Conservation (phyloP, 2,888 invertebrate species). For the Standfussiana lucernea region DNA sequence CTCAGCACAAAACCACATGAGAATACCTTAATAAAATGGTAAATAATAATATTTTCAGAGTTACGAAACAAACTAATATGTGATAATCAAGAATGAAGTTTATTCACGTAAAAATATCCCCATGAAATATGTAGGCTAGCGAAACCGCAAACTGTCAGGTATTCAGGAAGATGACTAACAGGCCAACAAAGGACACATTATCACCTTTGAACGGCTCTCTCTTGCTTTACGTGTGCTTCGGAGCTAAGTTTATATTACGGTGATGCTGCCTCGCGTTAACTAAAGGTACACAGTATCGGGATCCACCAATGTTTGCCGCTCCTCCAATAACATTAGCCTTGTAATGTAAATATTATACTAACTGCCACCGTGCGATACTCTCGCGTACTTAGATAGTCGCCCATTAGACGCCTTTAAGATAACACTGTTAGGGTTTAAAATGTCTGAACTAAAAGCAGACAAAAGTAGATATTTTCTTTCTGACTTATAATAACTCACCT, state of each 20-base stretch:
- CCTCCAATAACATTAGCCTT: conserved; percentile 69
- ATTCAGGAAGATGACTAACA: conserved; percentile 46
- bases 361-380: conserved; percentile 73
- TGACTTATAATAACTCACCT: conserved; percentile 85
- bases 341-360: conserved; percentile 80
- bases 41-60: not conserved
- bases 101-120: conserved; percentile 15
- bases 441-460: not conserved
- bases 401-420: conserved; percentile 45
- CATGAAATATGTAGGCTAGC: conserved; percentile 32
- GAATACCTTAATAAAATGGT: not conserved
- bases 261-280: conserved; percentile 18
- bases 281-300: conserved; percentile 13
- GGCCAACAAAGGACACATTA: conserved; percentile 45
- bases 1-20: not conserved
- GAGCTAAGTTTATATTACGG: conserved; percentile 16
- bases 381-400: conserved; percentile 67
- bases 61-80: not conserved
- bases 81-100: conserved; percentile 13
- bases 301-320: conserved; percentile 56
- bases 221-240: conserved; percentile 4
- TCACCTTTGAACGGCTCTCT: conserved; percentile 24
- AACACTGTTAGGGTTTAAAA: conserved; percentile 33
- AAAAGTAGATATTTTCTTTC: not conserved
- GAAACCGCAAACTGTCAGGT: conserved; percentile 55